These are phyloP conservation scores for Ophion obscuratus DNA, from an alignment of 2,888 invertebrate species.

Conservation along the genomic window DNA sequence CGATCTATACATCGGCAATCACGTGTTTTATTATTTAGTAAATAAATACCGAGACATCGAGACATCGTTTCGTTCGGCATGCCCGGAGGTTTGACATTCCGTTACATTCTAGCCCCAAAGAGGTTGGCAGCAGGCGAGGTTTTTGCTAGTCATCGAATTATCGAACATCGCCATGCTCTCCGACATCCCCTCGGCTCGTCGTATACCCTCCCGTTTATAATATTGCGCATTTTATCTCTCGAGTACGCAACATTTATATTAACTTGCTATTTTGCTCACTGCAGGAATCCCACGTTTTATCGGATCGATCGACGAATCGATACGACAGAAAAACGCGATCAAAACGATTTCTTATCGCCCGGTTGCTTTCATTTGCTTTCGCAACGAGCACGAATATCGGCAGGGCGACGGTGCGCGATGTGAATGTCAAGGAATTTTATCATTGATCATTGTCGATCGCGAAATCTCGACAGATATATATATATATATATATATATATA, in stretches of 20 bases:
- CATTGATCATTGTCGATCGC: no score
- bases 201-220: background rate
- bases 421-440: background rate
- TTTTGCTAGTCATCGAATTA: background rate
- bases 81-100: background rate
- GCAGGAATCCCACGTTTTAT: background rate
- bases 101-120: background rate
- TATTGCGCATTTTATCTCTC: background rate
- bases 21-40: no score
- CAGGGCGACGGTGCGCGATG: no score
- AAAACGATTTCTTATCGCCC: background rate
- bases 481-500: no score
- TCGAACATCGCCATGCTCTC: background rate
- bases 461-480: no score
- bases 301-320: constrained; percentile 4
- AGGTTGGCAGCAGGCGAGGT: background rate
- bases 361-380: background rate
- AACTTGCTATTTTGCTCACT: background rate
- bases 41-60: no score
- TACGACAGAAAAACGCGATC: background rate
- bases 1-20: no score
- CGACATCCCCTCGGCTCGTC: background rate
- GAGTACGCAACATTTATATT: background rate
- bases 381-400: background rate
- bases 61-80: no score